Percentiles rank a stretch among this genome's conserved stretches.
phyloP scores from a whole-genome alignment of 37 sponge, comb jelly and placozoan species.

The Axinella damicornis region DNA sequence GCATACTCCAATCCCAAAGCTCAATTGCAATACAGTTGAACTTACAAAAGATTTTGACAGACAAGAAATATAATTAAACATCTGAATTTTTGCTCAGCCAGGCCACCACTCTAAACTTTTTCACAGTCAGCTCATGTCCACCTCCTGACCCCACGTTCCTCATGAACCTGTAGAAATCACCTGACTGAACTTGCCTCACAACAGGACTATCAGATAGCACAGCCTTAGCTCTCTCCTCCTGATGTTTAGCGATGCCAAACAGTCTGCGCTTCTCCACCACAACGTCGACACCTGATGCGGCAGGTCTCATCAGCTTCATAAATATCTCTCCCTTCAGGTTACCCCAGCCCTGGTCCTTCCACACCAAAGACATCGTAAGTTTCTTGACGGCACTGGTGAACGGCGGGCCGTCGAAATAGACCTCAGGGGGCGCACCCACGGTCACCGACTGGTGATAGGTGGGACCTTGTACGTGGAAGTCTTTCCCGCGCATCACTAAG shows the following conservation, averaged over 20 bases:
- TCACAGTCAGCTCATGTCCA: too few species aligned
- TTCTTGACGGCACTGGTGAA: constrained; percentile 39
- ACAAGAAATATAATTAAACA: too few species aligned
- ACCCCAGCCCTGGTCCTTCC: constrained; percentile 71
- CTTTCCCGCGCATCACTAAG: constrained; percentile 51
- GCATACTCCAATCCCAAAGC: too few species aligned
- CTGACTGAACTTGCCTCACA: constrained; percentile 15
- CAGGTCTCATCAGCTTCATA: constrained; percentile 35
- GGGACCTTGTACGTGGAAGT: constrained; percentile 38
- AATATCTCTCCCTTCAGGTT: constrained; percentile 58
- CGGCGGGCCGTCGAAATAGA: constrained; percentile 48
- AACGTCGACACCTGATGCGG: too few species aligned
- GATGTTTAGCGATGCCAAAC: constrained; percentile 44
- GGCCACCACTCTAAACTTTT: too few species aligned
- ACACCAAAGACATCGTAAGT: constrained; percentile 35
- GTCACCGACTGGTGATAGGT: not conserved
- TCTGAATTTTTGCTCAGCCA: too few species aligned
- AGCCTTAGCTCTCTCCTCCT: not conserved
- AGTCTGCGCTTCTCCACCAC: constrained; percentile 28
- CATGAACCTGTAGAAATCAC: too few species aligned
- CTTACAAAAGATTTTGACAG: too few species aligned
- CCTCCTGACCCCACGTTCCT: too few species aligned
- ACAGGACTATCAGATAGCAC: constrained; percentile 20
- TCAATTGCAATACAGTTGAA: too few species aligned
- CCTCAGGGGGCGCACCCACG: constrained; percentile 10